These are phyloP conservation scores for Drosophila kohkoa DNA, from an alignment of 1,140 invertebrate genomes.

Conservation along the genomic window DNA sequence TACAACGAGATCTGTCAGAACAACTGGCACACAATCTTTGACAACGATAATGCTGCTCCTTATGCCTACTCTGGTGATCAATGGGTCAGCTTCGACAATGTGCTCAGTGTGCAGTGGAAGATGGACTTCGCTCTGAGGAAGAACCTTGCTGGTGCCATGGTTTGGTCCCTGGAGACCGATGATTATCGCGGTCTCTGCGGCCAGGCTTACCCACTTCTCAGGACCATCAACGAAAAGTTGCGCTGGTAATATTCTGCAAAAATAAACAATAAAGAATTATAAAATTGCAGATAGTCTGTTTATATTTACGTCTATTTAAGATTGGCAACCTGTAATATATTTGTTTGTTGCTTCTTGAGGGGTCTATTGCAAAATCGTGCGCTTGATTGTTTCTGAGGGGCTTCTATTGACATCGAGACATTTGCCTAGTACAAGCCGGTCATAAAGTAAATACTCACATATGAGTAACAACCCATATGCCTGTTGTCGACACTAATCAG, in stretches of 20 bases:
- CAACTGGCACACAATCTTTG: constrained; percentile 63
- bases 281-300: neutral
- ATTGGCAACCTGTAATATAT: neutral
- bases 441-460: neutral
- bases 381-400: neutral
- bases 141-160: constrained; percentile 90
- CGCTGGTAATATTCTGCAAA: constrained; percentile 56
- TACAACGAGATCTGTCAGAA: constrained; percentile 89
- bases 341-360: neutral
- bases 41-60: constrained; percentile 52
- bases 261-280: neutral
- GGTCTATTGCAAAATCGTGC: neutral
- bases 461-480: neutral
- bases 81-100: constrained; percentile 85
- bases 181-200: constrained; percentile 90
- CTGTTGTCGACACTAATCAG: neutral
- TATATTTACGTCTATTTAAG: neutral
- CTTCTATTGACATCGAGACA: neutral
- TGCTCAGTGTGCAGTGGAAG: constrained; percentile 81
- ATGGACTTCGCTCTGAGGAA: constrained; percentile 78
- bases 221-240: constrained; percentile 78
- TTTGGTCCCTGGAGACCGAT: constrained; percentile 92
- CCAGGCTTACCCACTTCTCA: constrained; percentile 85
- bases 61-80: constrained; percentile 84
- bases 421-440: neutral